Evolutionary conservation across 1,140 invertebrate genomes (phyloP), one percentile per base, ranked within the genome.

Genomic region (Drosophila sechellia): DNA sequence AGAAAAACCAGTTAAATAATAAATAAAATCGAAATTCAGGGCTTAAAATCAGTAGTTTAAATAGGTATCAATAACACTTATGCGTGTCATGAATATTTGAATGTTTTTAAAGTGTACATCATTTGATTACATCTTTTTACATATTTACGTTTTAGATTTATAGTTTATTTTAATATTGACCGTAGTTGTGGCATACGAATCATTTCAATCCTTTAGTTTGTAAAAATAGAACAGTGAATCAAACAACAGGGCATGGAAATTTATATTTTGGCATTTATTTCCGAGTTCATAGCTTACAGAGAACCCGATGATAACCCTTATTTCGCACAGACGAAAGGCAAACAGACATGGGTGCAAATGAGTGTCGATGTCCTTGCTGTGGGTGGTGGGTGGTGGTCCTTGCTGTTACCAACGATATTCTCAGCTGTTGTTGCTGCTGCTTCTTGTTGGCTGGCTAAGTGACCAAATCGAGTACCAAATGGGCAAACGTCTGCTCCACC

Each of bases 321-420:
- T 50, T 43, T 39, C 46, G 43, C 42, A 31, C 50, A 13, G 12
- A 34, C 50, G 42, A 53, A 46, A 66, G 34, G 68, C 75, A 69
- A 74, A 75, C 76, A 86, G 73, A 86, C 77, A 77, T 77, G 81
- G 75, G 70, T 81, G 83, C 83, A 83, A 86, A 87, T 87, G 79
- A 87, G 79, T 71, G 65, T 78, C 35, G 58, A 58, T 71, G 71
- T 65, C 57, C 70, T 58, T 63, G 45, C 31, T 10, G 31, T 10
- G 31, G 31, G 31, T 8, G 6, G 31, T 25, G 55, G 63, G 27
- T 35, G 52, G 64, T 54, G 49, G 54, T 49, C 52, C 46, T 34
- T 31, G 49, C 37, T 56, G 53, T 34, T 56, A 56, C 53, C 60
- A 46, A 27, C 31, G 50, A 40, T 58, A 56, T 68, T 55, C 53